Conservation (phyloP, 2,797 vertebrate species). For the Taeniopygia guttata region DNA sequence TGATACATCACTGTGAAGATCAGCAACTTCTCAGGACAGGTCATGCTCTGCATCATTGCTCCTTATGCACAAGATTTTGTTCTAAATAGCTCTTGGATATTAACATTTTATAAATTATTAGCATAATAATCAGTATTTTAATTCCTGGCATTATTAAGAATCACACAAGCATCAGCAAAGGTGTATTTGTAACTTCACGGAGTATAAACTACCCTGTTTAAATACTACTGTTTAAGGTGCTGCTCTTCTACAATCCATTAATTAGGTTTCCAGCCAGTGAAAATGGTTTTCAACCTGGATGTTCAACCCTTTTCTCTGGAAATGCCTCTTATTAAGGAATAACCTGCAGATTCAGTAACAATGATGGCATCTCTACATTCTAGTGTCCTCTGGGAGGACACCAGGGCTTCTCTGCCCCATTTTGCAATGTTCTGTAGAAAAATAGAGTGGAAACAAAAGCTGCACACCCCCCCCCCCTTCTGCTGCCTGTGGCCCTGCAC, state of each 20-base stretch:
- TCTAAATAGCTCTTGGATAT: neutral
- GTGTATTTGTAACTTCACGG: neutral
- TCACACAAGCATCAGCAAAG: neutral
- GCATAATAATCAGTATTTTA: neutral
- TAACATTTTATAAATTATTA: neutral
- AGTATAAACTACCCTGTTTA: neutral
- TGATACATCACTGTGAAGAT: neutral
- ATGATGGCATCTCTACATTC: neutral
- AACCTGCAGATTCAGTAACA: neutral
- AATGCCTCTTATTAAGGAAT: neutral
- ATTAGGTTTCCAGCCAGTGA: neutral
- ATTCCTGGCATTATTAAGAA: neutral
- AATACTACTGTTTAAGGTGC: neutral
- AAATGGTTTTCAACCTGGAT: neutral
- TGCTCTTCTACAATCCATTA: neutral
- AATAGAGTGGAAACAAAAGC: neutral
- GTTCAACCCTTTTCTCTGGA: neutral
- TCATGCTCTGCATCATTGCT: neutral
- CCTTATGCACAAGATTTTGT: neutral
- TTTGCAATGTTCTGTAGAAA: neutral
- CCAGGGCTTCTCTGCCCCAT: accelerated
- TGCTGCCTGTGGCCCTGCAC: neutral
- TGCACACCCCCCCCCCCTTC: neutral
- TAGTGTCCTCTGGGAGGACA: neutral
- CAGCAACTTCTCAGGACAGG: neutral